A percentile compares a stretch with the other conserved stretches of the same genome.
phyloP scores from a whole-genome alignment of 37 sponge, comb jelly and placozoan genomes.

The Corticium candelabrum region DNA sequence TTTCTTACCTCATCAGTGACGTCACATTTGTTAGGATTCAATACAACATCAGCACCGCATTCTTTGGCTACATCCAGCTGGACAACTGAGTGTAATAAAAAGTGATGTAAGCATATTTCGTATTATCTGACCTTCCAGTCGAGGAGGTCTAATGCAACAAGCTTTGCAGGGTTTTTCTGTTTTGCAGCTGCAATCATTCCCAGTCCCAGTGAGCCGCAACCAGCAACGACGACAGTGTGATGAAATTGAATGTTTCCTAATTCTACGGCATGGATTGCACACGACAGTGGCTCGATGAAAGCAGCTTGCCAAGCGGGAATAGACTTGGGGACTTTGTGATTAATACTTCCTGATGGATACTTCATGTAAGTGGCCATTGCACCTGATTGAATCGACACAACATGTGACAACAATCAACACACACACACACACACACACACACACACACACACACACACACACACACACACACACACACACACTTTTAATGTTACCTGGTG shows the following conservation, averaged over 20 bases:
- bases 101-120: neutral
- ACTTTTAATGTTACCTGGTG: constrained; percentile 22
- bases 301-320: constrained; percentile 58
- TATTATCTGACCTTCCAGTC: constrained; percentile 51
- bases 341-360: constrained; percentile 30
- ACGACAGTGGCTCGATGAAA: constrained; percentile 54
- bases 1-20: constrained; percentile 37
- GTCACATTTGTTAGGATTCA: constrained; percentile 49
- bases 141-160: constrained; percentile 52
- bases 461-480: neutral
- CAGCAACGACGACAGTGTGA: constrained; percentile 54
- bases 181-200: constrained; percentile 63
- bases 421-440: neutral
- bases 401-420: neutral
- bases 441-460: neutral
- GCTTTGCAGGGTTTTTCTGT: constrained; percentile 38
- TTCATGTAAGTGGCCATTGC: constrained; percentile 63
- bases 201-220: constrained; percentile 63
- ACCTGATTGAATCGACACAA: constrained; percentile 1
- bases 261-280: constrained; percentile 55
- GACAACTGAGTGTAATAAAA: neutral
- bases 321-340: constrained; percentile 42
- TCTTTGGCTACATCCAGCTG: constrained; percentile 53
- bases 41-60: constrained; percentile 55
- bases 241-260: constrained; percentile 36